These are phyloP conservation scores for Stictonetta naevosa DNA, from an alignment of 2,113 vertebrate species.

Conservation along the genomic window DNA sequence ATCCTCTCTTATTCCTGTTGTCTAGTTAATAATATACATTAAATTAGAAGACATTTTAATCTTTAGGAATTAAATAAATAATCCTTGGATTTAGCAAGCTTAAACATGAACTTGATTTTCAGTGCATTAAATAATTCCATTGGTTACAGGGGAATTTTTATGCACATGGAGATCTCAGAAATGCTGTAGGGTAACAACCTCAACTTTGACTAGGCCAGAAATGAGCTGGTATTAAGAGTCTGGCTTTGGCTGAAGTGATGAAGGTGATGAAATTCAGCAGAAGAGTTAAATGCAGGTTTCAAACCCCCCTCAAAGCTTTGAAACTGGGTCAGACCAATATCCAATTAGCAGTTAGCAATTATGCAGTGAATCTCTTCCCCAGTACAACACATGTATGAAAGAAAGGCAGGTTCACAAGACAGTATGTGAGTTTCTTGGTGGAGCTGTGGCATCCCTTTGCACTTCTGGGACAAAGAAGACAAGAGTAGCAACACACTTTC, in stretches of 20 bases:
- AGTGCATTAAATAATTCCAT: not conserved
- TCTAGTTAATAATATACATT: not conserved
- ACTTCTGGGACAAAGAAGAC: not conserved
- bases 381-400: not conserved
- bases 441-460: not conserved
- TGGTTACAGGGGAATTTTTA: not conserved
- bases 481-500: not conserved
- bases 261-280: not conserved
- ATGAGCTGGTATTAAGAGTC: not conserved
- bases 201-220: not conserved
- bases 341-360: not conserved
- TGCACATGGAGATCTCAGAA: not conserved
- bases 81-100: slow-evolving; percentile 6
- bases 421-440: not conserved
- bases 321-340: not conserved
- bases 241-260: not conserved
- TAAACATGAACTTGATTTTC: not conserved
- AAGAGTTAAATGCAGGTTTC: not conserved
- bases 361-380: not conserved
- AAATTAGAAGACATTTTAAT: not conserved
- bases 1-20: not conserved
- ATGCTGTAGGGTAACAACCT: not conserved
- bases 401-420: not conserved
- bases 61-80: not conserved
- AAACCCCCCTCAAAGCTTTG: not conserved